Evolutionary conservation across 2,888 invertebrate species (phyloP), one percentile per base, ranked within the genome.

Genomic region (Diadegma fenestrale): DNA sequence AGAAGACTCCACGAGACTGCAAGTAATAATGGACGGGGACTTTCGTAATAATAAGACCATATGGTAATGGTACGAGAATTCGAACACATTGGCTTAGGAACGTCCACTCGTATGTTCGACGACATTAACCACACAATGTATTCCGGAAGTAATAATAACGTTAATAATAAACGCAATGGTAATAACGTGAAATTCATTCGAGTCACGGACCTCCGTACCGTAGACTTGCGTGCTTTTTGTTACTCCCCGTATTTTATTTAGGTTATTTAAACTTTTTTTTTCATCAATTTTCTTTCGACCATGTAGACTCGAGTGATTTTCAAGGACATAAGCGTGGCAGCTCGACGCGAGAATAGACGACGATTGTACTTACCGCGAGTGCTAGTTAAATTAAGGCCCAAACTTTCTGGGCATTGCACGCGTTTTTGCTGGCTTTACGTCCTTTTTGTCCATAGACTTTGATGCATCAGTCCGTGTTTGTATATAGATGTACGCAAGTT

Each of bases 321-420:
- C 68, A 64, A 81, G 81, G 80, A 84, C 77, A 81, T 84, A 80
- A 77, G 73, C 84, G 73, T 63, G 68, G 66, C 71, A 63, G 48
- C 77, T 76, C 75, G 37, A 22, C 64, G 71, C 63, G 51, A 71
- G 73, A 68, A 77, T 84, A 72, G 77, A 80, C 77, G 30, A 73
- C 71, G 48, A n/a, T 61, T 37, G 17, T 48, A n/a, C 22, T 66
- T 17, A 33, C 37, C 33, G 22, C n/a, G n/a, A 72, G 12, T 54
- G 54, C 7, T 51, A 19, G 71, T 54, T 22, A 54, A 33, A n/a
- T 33, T 19, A 72, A 58, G 54, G 72, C 8, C 7, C 41, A 14
- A 3, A 0, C 19, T 19, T 22, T 3, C 14, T 1, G n/a, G 37
- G 19, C n/a, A 51, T 6, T 22, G 22, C 22, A 37, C 14, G 0